phyloP scores from a whole-genome alignment of 2,113 vertebrate species.

The Sisor rabdophorus region DNA sequence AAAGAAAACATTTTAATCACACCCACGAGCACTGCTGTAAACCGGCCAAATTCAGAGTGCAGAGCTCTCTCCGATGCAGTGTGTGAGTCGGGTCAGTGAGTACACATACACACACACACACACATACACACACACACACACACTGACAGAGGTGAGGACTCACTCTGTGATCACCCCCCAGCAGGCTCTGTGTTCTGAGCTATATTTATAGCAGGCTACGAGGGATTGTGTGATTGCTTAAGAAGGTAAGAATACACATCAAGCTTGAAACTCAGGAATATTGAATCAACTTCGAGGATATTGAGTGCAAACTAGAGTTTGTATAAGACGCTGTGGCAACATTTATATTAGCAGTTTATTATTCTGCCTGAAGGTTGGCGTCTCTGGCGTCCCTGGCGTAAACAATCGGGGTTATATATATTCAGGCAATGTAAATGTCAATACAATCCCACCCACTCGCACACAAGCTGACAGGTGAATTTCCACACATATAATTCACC shows the following conservation, averaged over 20 bases:
- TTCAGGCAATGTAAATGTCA: conserved; percentile 28
- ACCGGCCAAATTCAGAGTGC: conserved; percentile 4
- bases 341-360: conserved; percentile 20
- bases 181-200: background rate
- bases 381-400: conserved; percentile 2
- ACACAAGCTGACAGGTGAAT: conserved; percentile 28
- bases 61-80: background rate
- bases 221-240: background rate
- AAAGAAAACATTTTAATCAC: conserved; percentile 52
- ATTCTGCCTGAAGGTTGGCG: conserved; percentile 1
- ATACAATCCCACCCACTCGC: conserved; percentile 4
- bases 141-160: conserved; percentile 10
- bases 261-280: conserved; percentile 18
- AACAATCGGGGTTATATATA: conserved; percentile 26
- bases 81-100: conserved; percentile 17
- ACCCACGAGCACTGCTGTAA: conserved; percentile 38
- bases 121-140: conserved; percentile 5
- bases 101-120: conserved; percentile 15
- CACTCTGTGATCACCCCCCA: conserved; percentile 5
- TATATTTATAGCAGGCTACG: conserved; percentile 19
- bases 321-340: conserved; percentile 2
- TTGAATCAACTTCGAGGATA: conserved; percentile 9
- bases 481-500: conserved; percentile 28
- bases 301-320: conserved; percentile 12
- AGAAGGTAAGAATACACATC: conserved; percentile 8